phyloP scores from a whole-genome alignment of 2,113 vertebrate genomes.

The Carollia perspicillata region DNA sequence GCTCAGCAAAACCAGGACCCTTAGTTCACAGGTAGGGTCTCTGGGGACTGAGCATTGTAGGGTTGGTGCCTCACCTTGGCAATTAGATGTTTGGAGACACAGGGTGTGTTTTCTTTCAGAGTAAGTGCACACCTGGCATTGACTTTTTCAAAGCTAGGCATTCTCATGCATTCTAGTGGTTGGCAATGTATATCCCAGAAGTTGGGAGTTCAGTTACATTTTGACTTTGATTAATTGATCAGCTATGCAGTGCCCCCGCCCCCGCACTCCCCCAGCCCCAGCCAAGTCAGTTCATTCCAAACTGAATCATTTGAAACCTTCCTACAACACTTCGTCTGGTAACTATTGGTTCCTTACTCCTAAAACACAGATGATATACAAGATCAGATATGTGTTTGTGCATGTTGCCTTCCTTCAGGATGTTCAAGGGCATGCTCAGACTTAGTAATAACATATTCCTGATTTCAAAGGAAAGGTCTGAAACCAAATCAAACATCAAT shows the following conservation, averaged over 20 bases:
- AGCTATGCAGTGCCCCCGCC: not conserved
- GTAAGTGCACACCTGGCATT: not conserved
- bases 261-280: too few relatives aligned
- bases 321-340: not conserved
- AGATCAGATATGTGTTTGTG: not conserved
- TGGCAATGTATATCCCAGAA: not conserved
- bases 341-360: not conserved
- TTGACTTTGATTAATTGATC: not conserved
- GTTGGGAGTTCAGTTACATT: not conserved
- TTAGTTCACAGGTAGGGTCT: not conserved
- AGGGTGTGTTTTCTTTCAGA: not conserved
- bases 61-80: not conserved
- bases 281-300: not conserved
- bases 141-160: not conserved
- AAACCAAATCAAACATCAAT: not conserved
- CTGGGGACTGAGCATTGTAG: not conserved
- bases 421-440: not conserved
- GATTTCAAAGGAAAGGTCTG: not conserved
- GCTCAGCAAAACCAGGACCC: not conserved
- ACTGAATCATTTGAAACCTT: not conserved
- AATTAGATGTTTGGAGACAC: not conserved
- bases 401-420: not conserved
- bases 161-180: not conserved
- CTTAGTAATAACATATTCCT: not conserved
- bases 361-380: not conserved